A percentile compares a stretch with the other conserved stretches of the same genome.
Conservation (phyloP, 30 jellyfish, hydroid and myxozoan species). For the Aurelia aurita complex sp. Pacific region DNA sequence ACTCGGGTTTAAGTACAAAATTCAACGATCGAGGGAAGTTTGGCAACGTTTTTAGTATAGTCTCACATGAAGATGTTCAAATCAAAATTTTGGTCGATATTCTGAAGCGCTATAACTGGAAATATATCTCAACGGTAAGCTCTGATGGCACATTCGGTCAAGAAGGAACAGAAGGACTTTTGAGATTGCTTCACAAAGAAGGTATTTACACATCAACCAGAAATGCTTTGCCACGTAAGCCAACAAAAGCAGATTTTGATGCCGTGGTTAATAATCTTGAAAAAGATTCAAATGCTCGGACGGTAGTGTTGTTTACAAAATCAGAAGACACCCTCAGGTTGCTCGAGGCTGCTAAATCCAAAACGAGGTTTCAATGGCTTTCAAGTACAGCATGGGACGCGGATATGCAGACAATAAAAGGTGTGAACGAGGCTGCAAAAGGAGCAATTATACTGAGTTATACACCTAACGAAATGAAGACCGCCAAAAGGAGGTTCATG, state of each 20-base stretch:
- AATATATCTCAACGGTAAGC: slow-evolving; percentile 5
- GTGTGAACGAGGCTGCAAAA: not conserved
- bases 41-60: slow-evolving; percentile 23
- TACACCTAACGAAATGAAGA: not conserved
- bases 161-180: slow-evolving; percentile 3
- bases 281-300: not conserved
- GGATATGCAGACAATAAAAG: not conserved
- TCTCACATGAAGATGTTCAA: slow-evolving; percentile 28
- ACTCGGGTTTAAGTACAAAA: slow-evolving; percentile 29
- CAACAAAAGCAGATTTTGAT: not conserved
- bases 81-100: slow-evolving; percentile 4
- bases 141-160: slow-evolving; percentile 36
- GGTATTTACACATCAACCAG: slow-evolving; percentile 14
- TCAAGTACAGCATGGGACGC: not conserved
- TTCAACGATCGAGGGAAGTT: slow-evolving; percentile 1
- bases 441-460: slow-evolving; percentile 11
- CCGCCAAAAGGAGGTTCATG: not conserved
- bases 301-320: slow-evolving; percentile 5
- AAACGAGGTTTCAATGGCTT: not conserved
- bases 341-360: not conserved
- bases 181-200: not conserved
- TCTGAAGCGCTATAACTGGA: slow-evolving; percentile 30
- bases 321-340: slow-evolving; percentile 23
- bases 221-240: not conserved
- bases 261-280: not conserved